Evolutionary conservation across 2,888 invertebrate genomes (phyloP), one percentile per base, ranked within the genome.

Genomic region (Chalcosyrphus nemorum): DNA sequence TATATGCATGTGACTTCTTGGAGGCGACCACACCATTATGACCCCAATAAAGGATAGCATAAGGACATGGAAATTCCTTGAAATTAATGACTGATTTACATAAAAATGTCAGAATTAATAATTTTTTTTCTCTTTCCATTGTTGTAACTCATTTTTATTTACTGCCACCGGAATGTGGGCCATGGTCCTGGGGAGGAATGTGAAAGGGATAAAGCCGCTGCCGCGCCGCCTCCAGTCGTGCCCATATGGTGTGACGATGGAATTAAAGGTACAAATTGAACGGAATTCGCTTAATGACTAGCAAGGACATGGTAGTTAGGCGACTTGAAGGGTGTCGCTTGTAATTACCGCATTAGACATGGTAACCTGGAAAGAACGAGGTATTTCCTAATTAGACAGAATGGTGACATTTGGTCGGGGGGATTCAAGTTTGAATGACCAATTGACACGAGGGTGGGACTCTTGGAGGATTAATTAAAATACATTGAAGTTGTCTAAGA

Each of bases 261-360:
- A 13, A 35, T 32, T 59, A 21, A n/a, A 63, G 68, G 68, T 76
- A 76, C 59, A 68, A 81, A 77, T 66, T 47, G 68, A 63, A 56
- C 15, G 54, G 54, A 68, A 66, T 81, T 68, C 50, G 52, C 45
- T 80, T 80, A 81, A 81, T 81, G 74, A 68, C 54, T 74, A 27
- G 15, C 41, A 78, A 45, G n/a, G 63, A 47, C 35, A 57, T 50
- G 24, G 43, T 21, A 24, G 52, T 52, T 66, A 71, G 80, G 50
- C 29, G 66, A 47, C 59, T 54, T 47, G 35, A 68, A 61, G 81
- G 70, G 81, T 81, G 81, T 81, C 75, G 81, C 59, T 68, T 41
- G 75, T 70, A 81, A 81, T 81, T 75, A 81, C 75, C 61, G 45
- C 61, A 70, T 81, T 75, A 61, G 81, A 63, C 75, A 75, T 66